Evolutionary conservation across 2,888 invertebrate genomes (phyloP), one percentile per base, ranked within the genome.

Genomic region (Lepidonotus clava): DNA sequence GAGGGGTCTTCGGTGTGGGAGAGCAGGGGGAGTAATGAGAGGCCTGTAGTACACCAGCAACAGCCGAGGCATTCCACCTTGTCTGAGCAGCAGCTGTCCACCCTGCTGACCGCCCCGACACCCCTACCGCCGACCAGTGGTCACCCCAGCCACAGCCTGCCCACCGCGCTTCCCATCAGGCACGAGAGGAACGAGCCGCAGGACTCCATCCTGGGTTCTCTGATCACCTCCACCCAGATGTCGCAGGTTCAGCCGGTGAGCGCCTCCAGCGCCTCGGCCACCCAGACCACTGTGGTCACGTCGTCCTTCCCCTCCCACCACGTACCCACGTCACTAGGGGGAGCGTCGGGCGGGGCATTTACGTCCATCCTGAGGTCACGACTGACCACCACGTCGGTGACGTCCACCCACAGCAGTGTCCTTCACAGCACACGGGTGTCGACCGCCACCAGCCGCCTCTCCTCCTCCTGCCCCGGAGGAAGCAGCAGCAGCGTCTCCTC

Each of bases 201-300:
- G 32, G 41, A 80, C 80, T 80, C 80, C 2, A 80, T 80, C 6
- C 41, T 80, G 2, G 80, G 51, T 8, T 80, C 80, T 6, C 46
- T 80, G 28, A 80, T 80, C 28, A 80, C 80, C 46, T 80, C 80
- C 21, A 80, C 80, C 28, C 80, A 80, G 80, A 46, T 80, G 80
- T 41, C 80, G 6, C 80, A 80, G 51, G 32, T 46, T n/a, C 46
- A 80, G 11, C 80, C 80, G 1, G 46, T 46, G 1, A 18, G 38
- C 38, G 38, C 46, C 18, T 28, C 18, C 51, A 80, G 80, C 28
- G 41, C 5, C 6, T 80, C 80, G 8, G 24, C 32, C 21, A 32
- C 46, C 5, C 80, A 80, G 80, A 80, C 80, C 5, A 14, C 80
- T 0, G n/a, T n/a, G 18, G 38, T 24, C 40, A 21, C 46, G 80